These are phyloP conservation scores for Cryptotis parvus DNA, from an alignment of 2,113 vertebrate genomes.

Conservation along the genomic window DNA sequence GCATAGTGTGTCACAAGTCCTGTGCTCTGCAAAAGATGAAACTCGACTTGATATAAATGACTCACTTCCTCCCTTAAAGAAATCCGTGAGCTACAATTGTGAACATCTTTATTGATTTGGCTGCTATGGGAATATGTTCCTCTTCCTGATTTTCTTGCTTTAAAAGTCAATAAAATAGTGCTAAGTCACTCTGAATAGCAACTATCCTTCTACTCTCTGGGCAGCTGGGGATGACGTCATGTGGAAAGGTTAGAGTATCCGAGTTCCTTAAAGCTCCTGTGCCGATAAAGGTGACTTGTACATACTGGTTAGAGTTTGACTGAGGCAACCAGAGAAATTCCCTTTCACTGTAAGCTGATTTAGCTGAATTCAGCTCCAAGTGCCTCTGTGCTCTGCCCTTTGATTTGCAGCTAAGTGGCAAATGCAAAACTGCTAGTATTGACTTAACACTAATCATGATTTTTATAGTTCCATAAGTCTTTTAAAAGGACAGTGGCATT, in stretches of 20 bases:
- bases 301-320: background rate
- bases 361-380: constrained; percentile 18
- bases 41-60: constrained; percentile 37
- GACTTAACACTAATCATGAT: background rate
- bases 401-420: constrained; percentile 39
- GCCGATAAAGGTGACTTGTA: background rate
- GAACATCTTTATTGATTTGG: constrained; percentile 45
- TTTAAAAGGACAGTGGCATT: background rate
- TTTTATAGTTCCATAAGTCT: constrained; percentile 1
- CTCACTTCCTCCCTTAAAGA: constrained; percentile 71
- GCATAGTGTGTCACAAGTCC: constrained; percentile 7
- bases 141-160: constrained; percentile 56
- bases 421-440: constrained; percentile 57
- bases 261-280: background rate
- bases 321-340: background rate
- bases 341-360: constrained; percentile 33
- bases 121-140: constrained; percentile 28
- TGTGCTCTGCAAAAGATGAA: background rate
- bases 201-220: constrained; percentile 18
- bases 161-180: constrained; percentile 56
- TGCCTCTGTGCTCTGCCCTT: constrained; percentile 7
- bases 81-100: constrained; percentile 44
- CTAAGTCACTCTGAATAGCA: constrained; percentile 84
- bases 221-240: constrained; percentile 24
- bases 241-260: background rate